Base-by-base conservation (phyloP, 2,113 vertebrate genomes). In the Callithrix jacchus region DNA sequence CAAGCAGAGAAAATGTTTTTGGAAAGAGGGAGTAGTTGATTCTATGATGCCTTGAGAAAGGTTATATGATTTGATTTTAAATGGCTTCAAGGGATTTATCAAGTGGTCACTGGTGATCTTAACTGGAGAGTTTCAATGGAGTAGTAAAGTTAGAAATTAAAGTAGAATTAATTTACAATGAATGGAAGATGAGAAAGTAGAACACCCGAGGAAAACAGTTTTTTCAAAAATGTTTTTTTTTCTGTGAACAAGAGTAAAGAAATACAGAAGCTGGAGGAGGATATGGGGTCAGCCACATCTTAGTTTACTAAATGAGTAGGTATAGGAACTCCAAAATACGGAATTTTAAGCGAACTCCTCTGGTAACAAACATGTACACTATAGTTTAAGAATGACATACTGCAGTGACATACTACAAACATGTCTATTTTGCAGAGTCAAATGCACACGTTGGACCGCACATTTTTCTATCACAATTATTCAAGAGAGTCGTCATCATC, bases 221-320 rank as follows among this genome's bases (percentile, higher is more conserved):
- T 4, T 68, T 79, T 66, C 35, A 61, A 35, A 17, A 35, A 20
- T 66, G 42, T 10, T 52, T 71, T 92, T 87, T 66, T 88, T 42
- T 25, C 12, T 42, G 14, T 8, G 25, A 49, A 45, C 11, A 68
- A 7, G 25, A 40, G 3, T 16, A 61, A 45, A 45, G 12, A 71
- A 58, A 40, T 27, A 5, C 5, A 61, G 14, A 3, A 79, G 3
- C 5, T 45, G 0, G 11, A 64, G 61, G 11, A 49, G 0, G 4
- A 18, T 1, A 61, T 20, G 42, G 21, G 64, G 35, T 91, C 14
- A 82, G 18, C 18, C 6, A 8, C n/a, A 61, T 4, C 2, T 12
- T 8, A 6, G 3, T 58, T 66, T 70, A 54, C 6, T 70, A 18
- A 82, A 89, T 49, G 8, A 70, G 42, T 64, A 14, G 16, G 23